phyloP scores from a whole-genome alignment of 1,140 invertebrate species.

The Neocloeon triangulifer region DNA sequence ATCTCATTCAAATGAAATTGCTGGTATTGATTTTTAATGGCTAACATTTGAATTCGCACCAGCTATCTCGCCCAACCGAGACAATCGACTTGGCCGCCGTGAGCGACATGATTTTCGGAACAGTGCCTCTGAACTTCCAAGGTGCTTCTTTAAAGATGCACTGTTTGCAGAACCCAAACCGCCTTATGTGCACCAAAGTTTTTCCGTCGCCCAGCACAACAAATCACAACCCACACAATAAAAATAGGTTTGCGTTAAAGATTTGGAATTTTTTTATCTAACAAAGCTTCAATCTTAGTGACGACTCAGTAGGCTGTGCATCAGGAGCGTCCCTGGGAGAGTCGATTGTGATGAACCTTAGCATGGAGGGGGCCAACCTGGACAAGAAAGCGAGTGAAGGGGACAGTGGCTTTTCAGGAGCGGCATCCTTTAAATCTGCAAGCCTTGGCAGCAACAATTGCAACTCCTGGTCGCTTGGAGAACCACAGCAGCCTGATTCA shows the following conservation, averaged over 20 bases:
- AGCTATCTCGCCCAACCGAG: slow-evolving; percentile 2
- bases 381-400: slow-evolving; percentile 8
- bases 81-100: slow-evolving; percentile 15
- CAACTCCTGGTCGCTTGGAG: no score
- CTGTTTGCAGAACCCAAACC: slow-evolving; percentile 36
- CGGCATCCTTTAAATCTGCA: slow-evolving; percentile 10
- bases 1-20: background rate
- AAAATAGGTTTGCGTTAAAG: slow-evolving; percentile 2
- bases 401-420: slow-evolving; percentile 12
- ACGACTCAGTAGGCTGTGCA: slow-evolving; percentile 1
- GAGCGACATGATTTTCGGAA: slow-evolving; percentile 77
- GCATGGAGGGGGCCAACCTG: slow-evolving; percentile 1
- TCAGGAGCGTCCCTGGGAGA: slow-evolving; percentile 7
- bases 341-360: slow-evolving; percentile 4
- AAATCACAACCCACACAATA: background rate
- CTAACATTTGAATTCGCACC: background rate
- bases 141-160: slow-evolving; percentile 55
- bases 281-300: background rate
- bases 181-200: slow-evolving; percentile 52
- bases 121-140: slow-evolving; percentile 63
- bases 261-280: background rate
- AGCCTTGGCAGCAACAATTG: no score
- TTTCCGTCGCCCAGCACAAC: slow-evolving; percentile 24
- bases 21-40: no score
- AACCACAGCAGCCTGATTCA: no score